Evolutionary conservation across 2,113 vertebrate genomes (phyloP).

Genomic region (Ammospiza caudacuta): DNA sequence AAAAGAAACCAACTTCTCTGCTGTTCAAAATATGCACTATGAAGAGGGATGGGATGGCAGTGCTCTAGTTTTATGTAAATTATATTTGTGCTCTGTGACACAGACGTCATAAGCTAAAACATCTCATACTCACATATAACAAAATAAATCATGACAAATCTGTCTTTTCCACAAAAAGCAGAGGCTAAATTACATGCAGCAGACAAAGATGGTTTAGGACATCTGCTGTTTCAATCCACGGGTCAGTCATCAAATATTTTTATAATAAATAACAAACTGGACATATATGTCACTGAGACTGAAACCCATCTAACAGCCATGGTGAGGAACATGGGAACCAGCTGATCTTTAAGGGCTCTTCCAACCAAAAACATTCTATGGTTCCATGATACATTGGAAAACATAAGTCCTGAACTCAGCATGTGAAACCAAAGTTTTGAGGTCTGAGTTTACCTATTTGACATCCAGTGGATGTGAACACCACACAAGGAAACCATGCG

Average conservation of each 20-base stretch:
- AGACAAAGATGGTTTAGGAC: constrained; percentile 16
- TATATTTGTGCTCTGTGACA: background rate
- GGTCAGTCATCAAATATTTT: background rate
- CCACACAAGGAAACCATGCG: background rate
- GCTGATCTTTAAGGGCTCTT: background rate
- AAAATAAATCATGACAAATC: constrained; percentile 18
- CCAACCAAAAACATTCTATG: background rate
- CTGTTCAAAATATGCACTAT: background rate
- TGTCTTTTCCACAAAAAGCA: background rate
- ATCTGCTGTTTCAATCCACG: background rate
- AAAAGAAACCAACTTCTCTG: no score
- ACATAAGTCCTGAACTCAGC: background rate
- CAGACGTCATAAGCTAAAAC: constrained; percentile 21
- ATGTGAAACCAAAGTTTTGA: background rate
- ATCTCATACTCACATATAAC: background rate
- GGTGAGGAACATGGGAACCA: background rate
- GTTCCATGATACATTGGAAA: background rate
- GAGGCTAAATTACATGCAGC: background rate
- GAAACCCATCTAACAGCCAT: background rate
- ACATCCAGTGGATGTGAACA: background rate
- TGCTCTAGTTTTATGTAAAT: background rate
- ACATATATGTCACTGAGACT: background rate
- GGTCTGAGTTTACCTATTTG: background rate
- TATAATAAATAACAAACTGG: background rate
- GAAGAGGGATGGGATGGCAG: background rate